Evolutionary conservation across 2,888 invertebrate species (phyloP).

Genomic region (Hirtodrosophila duncani): DNA sequence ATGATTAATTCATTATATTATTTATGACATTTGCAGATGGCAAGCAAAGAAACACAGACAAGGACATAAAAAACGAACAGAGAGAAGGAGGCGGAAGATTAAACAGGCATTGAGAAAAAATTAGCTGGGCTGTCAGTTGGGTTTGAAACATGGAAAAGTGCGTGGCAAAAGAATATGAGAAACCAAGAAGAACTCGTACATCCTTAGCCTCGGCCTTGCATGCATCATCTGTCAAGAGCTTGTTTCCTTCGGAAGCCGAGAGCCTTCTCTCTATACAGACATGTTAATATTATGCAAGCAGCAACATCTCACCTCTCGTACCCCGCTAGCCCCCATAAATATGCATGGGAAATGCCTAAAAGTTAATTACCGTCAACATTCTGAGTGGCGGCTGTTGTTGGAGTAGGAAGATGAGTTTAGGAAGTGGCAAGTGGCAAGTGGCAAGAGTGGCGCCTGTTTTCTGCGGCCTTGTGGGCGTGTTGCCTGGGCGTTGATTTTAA

Average conservation of each 20-base stretch:
- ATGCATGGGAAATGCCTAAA: slow-evolving; percentile 72
- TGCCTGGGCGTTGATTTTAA: slow-evolving; percentile 60
- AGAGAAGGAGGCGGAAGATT: too few relatives aligned
- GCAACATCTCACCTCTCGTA: slow-evolving; percentile 3
- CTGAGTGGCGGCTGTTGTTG: slow-evolving; percentile 54
- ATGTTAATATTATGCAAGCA: slow-evolving; percentile 62
- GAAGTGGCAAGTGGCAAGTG: neutral
- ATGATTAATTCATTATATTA: slow-evolving; percentile 67
- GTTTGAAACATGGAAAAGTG: neutral
- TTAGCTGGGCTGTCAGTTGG: too few relatives aligned
- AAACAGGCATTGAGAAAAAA: too few relatives aligned
- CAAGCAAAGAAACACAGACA: slow-evolving; percentile 1
- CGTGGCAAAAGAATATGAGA: slow-evolving; percentile 5
- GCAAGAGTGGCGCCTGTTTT: neutral
- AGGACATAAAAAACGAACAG: slow-evolving; percentile 21
- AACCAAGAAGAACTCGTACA: slow-evolving; percentile 2
- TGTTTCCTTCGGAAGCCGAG: slow-evolving; percentile 6
- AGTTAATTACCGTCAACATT: slow-evolving; percentile 70
- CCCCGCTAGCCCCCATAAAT: slow-evolving; percentile 46
- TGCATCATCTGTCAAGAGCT: slow-evolving; percentile 51
- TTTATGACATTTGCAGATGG: slow-evolving; percentile 60
- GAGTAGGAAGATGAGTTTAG: neutral
- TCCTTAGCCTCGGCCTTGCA: slow-evolving; percentile 34
- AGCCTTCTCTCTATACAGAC: slow-evolving; percentile 7
- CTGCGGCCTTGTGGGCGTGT: slow-evolving; percentile 42